Conservation (phyloP, 2,797 vertebrate species). For the Lepus oiostolus region DNA sequence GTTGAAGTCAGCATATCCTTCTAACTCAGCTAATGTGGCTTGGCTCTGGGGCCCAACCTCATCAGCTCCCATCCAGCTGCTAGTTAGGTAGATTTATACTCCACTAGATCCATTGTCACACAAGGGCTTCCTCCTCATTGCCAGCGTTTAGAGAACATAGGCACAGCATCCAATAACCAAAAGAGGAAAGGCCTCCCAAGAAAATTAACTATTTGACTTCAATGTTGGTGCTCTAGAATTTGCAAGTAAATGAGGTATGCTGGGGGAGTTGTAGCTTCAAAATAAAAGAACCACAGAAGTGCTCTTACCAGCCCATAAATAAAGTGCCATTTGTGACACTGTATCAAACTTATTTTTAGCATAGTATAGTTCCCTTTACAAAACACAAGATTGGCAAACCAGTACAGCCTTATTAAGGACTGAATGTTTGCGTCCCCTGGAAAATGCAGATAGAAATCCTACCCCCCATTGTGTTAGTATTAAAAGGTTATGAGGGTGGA, state of each 20-base stretch:
- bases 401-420: background rate
- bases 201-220: constrained; percentile 49
- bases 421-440: background rate
- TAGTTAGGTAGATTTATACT: constrained; percentile 61
- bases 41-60: background rate
- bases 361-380: background rate
- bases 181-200: constrained; percentile 32
- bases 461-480: background rate
- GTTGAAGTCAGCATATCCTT: constrained; percentile 34
- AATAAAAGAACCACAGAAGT: background rate
- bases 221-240: background rate
- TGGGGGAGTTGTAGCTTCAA: background rate
- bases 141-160: constrained; percentile 24
- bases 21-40: background rate
- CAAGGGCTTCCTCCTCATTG: constrained; percentile 1
- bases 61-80: constrained; percentile 13
- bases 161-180: background rate
- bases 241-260: background rate
- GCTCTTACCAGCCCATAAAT: background rate
- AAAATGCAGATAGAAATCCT: background rate
- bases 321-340: background rate
- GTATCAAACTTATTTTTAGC: constrained; percentile 23
- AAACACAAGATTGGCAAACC: constrained; percentile 29
- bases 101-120: constrained; percentile 36
- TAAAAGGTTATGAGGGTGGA: background rate